Conservation (phyloP, 2,888 invertebrate genomes). For the Sceliomorpha sp. region DNA sequence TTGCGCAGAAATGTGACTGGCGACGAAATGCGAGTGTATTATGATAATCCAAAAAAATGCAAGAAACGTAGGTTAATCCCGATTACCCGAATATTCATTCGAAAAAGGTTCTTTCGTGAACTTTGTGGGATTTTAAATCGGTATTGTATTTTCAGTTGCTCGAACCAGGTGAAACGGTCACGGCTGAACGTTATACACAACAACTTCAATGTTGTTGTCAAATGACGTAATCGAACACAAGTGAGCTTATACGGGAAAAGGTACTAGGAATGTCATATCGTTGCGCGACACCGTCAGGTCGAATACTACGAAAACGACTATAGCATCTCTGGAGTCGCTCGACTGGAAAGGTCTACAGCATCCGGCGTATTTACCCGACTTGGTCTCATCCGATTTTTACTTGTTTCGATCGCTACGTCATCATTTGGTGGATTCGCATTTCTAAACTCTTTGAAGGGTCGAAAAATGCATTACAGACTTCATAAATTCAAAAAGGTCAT, state of each 20-base stretch:
- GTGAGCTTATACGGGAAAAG: constrained; percentile 30
- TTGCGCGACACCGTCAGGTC: constrained; percentile 43
- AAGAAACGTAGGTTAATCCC: too few relatives aligned
- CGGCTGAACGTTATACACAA: constrained; percentile 43
- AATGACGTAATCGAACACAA: constrained; percentile 40
- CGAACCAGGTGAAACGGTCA: constrained; percentile 42
- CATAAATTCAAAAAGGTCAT: constrained; percentile 53
- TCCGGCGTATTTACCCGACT: constrained; percentile 42
- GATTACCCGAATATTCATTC: constrained; percentile 8
- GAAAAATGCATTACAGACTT: constrained; percentile 40
- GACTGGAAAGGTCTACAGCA: constrained; percentile 55
- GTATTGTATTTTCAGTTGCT: constrained; percentile 50
- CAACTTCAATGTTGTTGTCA: constrained; percentile 48
- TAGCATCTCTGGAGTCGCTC: constrained; percentile 22
- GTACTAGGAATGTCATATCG: constrained; percentile 30
- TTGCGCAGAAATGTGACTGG: constrained; percentile 13
- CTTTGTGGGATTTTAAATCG: constrained; percentile 53
- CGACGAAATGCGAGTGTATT: constrained; percentile 21
- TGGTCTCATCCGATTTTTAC: constrained; percentile 49
- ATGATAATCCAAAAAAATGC: constrained; percentile 13
- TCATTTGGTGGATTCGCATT: constrained; percentile 24
- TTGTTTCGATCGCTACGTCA: constrained; percentile 51
- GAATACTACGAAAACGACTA: constrained; percentile 32
- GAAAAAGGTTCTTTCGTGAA: constrained; percentile 40
- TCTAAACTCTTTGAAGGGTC: constrained; percentile 23